Base-by-base conservation (phyloP, 2,888 invertebrate genomes). In the Ophioninae sp. region DNA sequence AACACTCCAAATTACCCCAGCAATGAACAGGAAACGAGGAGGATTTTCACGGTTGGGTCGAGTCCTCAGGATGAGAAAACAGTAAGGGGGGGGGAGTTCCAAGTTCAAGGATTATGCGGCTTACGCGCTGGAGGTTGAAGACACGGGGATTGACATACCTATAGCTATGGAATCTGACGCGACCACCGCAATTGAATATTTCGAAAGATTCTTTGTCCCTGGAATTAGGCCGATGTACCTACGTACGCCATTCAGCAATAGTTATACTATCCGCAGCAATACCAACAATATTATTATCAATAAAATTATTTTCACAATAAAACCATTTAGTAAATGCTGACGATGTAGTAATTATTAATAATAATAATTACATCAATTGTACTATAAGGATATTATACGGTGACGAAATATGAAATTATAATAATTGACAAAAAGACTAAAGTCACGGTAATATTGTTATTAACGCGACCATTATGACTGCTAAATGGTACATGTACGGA, bases 71-170 rank as follows among this genome's bases (percentile, higher is more conserved):
- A 30, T 30, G 30, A 30, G 30, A 30, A 30, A 30, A 30, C 1
- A 3, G 30, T 3, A 30, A 30, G 30, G 30, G 1, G 30, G 30
- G 30, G 30, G 30, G 30, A 58, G 37, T n/a, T 44, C n/a, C 61
- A 73, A 63, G 73, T 73, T 73, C 73, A 63, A 73, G 73, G 61
- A 73, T 58, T 39, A 39, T 71, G 56, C 71, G 59, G 59, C 30
- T 59, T 6, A 51, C 13, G 17, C 51, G 59, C 58, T 59, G 2
- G 39, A 71, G 56, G 71, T 59, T 39, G 39, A 71, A 59, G 71
- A 58, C 30, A 71, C 59, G 13, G 6, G 20, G 13, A 17, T 51
- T 68, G 44, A 23, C 67, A 22, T 68, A 30, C 30, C 30, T 30
- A 41, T 30, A 41, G 20, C 44, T 68, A n/a, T 71, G 69, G 69